A percentile compares a stretch with the other conserved stretches of the same genome.
These are phyloP conservation scores for Achatina immaculata DNA, from an alignment of 1,140 invertebrate species.

Conservation along the genomic window DNA sequence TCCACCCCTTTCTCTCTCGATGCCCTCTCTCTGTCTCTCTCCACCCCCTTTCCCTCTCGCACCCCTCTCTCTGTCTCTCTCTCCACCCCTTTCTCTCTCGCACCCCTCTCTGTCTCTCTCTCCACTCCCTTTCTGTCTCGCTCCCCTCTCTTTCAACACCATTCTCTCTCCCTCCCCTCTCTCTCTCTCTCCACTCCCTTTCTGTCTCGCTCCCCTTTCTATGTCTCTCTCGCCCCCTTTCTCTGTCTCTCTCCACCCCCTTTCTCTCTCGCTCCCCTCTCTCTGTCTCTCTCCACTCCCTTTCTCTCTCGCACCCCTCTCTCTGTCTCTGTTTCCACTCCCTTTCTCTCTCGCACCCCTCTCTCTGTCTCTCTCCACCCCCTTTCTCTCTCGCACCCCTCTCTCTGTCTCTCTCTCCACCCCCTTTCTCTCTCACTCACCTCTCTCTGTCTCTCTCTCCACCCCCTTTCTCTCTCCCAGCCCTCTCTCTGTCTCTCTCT, in stretches of 20 bases:
- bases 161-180: background rate
- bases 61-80: too few species aligned
- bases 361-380: background rate
- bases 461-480: background rate
- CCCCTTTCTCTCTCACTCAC: background rate
- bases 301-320: background rate
- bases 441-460: background rate
- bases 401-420: background rate
- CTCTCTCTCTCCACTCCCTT: background rate
- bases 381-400: background rate
- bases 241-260: background rate
- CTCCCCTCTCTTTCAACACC: background rate
- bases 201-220: background rate
- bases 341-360: background rate
- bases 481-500: background rate
- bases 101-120: background rate
- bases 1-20: too few species aligned
- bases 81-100: background rate
- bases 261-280: background rate
- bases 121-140: background rate
- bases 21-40: too few species aligned
- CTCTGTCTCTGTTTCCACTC: background rate
- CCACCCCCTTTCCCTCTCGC: too few species aligned
- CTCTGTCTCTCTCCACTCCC: background rate
- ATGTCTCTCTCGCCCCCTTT: background rate